Evolutionary conservation across 2,797 vertebrate genomes (phyloP).

Genomic region (Chelidonichthys spinosus): DNA sequence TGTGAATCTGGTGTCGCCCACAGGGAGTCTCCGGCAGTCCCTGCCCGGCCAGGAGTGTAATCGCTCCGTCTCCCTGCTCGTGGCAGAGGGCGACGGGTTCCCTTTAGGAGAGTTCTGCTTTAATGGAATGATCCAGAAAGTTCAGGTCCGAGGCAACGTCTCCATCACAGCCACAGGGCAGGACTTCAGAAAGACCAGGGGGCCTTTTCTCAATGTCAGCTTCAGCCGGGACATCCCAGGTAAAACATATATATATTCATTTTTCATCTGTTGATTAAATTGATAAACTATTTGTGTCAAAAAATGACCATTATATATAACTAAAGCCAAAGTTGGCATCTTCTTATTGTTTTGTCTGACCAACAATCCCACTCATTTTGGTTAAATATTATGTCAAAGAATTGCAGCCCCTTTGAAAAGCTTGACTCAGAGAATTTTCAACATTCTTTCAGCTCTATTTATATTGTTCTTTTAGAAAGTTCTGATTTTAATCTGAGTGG

Average conservation of each 20-base stretch:
- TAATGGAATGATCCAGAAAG: conserved; percentile 84
- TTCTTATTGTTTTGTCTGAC: background rate
- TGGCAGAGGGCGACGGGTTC: conserved; percentile 62
- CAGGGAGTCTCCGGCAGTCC: conserved; percentile 84
- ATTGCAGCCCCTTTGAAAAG: background rate
- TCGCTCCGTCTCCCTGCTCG: conserved; percentile 66
- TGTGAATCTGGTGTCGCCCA: conserved; percentile 78
- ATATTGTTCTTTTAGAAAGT: background rate
- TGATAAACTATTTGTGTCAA: background rate
- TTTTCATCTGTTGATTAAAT: background rate
- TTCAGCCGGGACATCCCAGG: conserved; percentile 87
- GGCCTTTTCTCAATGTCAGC: conserved; percentile 83
- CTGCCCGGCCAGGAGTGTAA: conserved; percentile 84
- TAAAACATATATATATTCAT: conserved; percentile 52
- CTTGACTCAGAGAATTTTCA: background rate
- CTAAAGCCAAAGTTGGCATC: background rate
- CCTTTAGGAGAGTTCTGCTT: conserved; percentile 89
- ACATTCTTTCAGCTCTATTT: background rate
- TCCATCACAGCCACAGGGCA: conserved; percentile 79
- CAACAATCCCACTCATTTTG: background rate
- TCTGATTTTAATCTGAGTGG: background rate
- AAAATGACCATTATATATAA: background rate
- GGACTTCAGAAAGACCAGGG: conserved; percentile 66
- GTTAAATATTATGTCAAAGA: background rate
- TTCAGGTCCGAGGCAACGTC: conserved; percentile 88